Evolutionary conservation across 2,797 vertebrate species (phyloP).

Genomic region (Thripadectes ignobilis): DNA sequence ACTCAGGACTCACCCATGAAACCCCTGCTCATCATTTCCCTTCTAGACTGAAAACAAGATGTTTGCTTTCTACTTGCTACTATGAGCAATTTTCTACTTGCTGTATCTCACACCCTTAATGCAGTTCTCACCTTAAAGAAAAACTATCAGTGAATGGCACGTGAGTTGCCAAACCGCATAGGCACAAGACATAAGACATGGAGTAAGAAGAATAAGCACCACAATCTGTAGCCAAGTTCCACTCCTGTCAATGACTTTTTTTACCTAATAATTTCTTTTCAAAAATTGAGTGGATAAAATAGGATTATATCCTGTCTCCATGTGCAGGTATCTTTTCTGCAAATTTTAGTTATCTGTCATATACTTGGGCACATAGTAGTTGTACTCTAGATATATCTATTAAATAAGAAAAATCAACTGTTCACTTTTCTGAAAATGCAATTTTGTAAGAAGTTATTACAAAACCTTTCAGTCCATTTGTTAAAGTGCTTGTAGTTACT

Average conservation of each 20-base stretch:
- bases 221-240: not conserved
- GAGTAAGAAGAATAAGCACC: not conserved
- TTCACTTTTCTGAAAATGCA: not conserved
- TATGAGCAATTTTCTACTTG: not conserved
- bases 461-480: constrained; percentile 35
- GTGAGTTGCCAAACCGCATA: not conserved
- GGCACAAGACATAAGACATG: not conserved
- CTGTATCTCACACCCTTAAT: not conserved
- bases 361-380: not conserved
- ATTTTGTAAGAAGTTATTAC: constrained; percentile 8
- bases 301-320: not conserved
- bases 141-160: not conserved
- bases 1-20: not conserved
- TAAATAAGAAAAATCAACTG: not conserved
- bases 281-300: not conserved
- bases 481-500: not conserved
- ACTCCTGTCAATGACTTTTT: not conserved
- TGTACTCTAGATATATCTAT: not conserved
- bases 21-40: not conserved
- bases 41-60: not conserved
- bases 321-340: not conserved
- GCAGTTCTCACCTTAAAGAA: not conserved
- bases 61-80: not conserved
- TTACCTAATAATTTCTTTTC: not conserved
- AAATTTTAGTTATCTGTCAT: not conserved